Evolutionary conservation across 1,140 invertebrate species (phyloP), one percentile per base, ranked within the genome.

Genomic region (Agrilus planipennis): DNA sequence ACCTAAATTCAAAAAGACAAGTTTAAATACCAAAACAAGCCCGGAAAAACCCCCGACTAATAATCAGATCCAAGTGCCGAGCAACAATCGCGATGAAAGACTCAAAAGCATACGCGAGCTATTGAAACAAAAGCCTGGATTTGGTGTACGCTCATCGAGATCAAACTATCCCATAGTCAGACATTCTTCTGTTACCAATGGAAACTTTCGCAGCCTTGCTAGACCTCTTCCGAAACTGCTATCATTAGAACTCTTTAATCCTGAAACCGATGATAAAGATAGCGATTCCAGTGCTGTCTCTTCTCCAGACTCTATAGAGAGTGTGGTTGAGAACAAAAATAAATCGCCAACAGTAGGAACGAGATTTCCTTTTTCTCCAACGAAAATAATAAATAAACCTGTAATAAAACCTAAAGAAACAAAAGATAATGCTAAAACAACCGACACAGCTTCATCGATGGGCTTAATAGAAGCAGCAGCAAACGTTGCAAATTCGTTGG

Each of bases 241-340:
- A 39, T 82, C 82, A 2, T 61, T 89, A 35, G 88, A 90, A 57
- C 63, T 90, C 4, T 91, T 89, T 52, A 90, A 91, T 64, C 88
- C 87, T 1, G 87, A 88, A 53, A 88, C 80, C 5, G 88, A 91
- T 58, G 88, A 91, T 52, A 72, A 88, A 59, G 88, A 90, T 54
- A 89, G 84, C 50, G 87, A 90, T 58, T 88, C 84, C 1, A 85
- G 82, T 47, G 84, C 84, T 14, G 77, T 84, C 2, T 88, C 84
- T 0, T 89, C 86, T 0, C 86, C 86, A 2, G 84, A 89, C 55
- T 89, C 86, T 2, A 76, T 82, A 1, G 83, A 84, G 43, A 87
- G 83, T 51, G 84, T 89, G 2, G 85, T 89, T 32, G 45, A 48
- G 14, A 42, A 29, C 23, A 37, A 25, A 9, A 25, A 25, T 15